Percentiles rank a stretch among this genome's conserved stretches.
Evolutionary conservation across 2,113 vertebrate species (phyloP).

Genomic region (Mus spicilegus): DNA sequence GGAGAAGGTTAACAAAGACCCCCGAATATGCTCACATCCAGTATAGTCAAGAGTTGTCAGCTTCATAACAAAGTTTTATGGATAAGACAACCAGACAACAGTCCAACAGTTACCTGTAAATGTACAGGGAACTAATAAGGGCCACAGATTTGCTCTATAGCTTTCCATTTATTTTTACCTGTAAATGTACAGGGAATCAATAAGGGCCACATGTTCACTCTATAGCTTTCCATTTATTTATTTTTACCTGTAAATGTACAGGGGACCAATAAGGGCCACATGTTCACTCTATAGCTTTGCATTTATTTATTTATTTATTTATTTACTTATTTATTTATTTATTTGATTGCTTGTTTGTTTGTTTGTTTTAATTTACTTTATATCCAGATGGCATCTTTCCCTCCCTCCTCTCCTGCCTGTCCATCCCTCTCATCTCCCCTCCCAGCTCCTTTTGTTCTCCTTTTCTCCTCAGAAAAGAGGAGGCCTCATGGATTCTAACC

Average conservation of each 20-base stretch:
- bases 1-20: background rate
- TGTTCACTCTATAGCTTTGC: background rate
- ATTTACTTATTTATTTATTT: background rate
- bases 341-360: too few species aligned
- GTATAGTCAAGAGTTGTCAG: background rate
- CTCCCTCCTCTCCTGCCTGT: too few species aligned
- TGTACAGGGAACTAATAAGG: background rate
- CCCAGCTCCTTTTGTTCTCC: too few species aligned
- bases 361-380: too few species aligned
- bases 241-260: background rate
- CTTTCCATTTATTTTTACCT: background rate
- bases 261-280: background rate
- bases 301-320: background rate
- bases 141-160: background rate
- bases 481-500: too few species aligned
- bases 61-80: conserved; percentile 38
- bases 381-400: too few species aligned
- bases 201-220: background rate
- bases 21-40: background rate
- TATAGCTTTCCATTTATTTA: background rate
- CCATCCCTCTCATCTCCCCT: too few species aligned
- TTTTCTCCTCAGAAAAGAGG: too few species aligned
- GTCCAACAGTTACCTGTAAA: background rate
- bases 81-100: background rate
- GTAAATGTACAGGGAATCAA: background rate